Base-by-base conservation (phyloP, 2,113 vertebrate species). In the Tupaia chinensis region DNA sequence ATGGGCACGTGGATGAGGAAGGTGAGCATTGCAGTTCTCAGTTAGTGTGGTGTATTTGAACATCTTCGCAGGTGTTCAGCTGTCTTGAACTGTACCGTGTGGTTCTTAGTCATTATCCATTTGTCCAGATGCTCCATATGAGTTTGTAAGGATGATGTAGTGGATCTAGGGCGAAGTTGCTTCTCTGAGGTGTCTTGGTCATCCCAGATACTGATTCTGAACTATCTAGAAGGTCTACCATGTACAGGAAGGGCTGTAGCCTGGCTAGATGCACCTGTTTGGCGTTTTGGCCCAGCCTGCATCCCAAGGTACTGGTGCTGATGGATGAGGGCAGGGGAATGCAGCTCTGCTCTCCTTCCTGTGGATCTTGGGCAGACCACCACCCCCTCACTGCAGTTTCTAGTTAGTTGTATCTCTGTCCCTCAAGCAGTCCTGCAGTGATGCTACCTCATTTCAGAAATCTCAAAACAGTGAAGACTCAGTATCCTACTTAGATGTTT, bases 371-470 rank as follows among this genome's bases (percentile, higher is more conserved):
- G 23, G 53, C 19, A n/a, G 6, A 10, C 29, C 16, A 3, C 44
- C 44, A 44, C 19, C 1, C 17, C 34, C 17, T 25, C 7, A 3
- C 17, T 1, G 1, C 0, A 10, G 22, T 7, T 27, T 12, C 27
- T 5, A 4, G 32, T 5, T 9, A 0, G 0, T 44, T 0, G 1
- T 12, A 1, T 53, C 56, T 25, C 8, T 32, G 29, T 93, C 20
- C 6, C 81, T 54, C 1, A 54, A 60, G 34, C 20, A 4, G 29
- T 44, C 65, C 34, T 44, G 70, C 7, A 9, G 27, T 14, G 76
- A 19, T 1, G 6, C 73, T 12, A 7, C 16, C 4, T 19, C 0
- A 1, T 25, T 3, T 72, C 34, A 20, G 27, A 20, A 25, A 13
- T 3, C 7, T 2, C 54, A 23, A 10, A 2, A 13, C 20, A 2